Evolutionary conservation across 2,888 invertebrate species (phyloP), one percentile per base, ranked within the genome.

Genomic region (Caenorhabditis wallacei): DNA sequence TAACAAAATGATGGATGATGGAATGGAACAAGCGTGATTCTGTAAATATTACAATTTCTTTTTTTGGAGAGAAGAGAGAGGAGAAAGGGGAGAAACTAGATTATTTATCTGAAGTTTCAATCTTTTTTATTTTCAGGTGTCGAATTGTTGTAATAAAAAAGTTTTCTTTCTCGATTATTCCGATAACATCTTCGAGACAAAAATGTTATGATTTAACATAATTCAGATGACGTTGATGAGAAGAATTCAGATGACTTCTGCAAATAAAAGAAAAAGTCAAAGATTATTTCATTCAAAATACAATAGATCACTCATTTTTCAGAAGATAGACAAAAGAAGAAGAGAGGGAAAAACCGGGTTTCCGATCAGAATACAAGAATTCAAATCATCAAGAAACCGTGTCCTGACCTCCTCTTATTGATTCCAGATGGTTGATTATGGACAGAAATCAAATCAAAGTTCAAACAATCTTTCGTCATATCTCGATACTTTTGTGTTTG

Each of bases 331-430:
- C 11, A 20, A 37, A 22, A 59, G n/a, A 59, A 59, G 22, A 24
- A n/a, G 30, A 20, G 46, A n/a, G 30, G 37, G 30, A 69, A 56
- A 56, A n/a, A n/a, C n/a, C 69, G 24, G 37, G 43, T n/a, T 51
- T 63, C 30, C 53, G 75, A 68, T 76, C 75, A 76, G 43, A 76
- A 76, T 68, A 48, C 75, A 76, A 76, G 54, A 76, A 76, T 68
- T 53, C 75, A 76, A 76, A 76, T 66, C 75, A 68, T 48, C 68
- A 68, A 76, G 68, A 76, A 54, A 66, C 66, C 64, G 35, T 51
- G 51, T 64, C 20, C 26, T 40, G 54, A 54, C 68, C 54, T 68
- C 20, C 24, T 66, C 66, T 13, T 20, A 24, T 68, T 53, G 48
- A 51, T 68, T 54, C 53, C 68, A 68, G 69, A 69, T 54, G 16